phyloP scores from a whole-genome alignment of 1,140 invertebrate species.

The Lordiphosa collinella region DNA sequence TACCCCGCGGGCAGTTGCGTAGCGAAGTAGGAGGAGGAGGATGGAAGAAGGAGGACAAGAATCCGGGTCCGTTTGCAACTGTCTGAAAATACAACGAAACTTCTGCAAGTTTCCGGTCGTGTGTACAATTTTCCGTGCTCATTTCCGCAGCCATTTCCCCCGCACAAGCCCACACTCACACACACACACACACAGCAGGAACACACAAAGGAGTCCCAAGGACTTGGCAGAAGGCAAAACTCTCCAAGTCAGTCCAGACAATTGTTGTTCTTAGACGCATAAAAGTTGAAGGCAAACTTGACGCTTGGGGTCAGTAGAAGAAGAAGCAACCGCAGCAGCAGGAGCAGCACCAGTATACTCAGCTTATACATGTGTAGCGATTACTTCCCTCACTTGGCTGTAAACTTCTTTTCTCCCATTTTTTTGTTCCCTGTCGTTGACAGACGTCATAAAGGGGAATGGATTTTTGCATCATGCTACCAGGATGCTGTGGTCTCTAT shows the following conservation, averaged over 20 bases:
- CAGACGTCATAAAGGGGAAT: constrained; percentile 47
- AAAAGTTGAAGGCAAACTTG: constrained; percentile 61
- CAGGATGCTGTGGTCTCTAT: constrained; percentile 22
- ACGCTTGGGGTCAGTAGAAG: constrained; percentile 35
- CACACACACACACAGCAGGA: constrained; percentile 19
- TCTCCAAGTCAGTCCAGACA: constrained; percentile 45
- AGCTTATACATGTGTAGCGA: constrained; percentile 47
- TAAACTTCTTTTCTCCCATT: constrained; percentile 34
- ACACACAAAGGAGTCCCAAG: constrained; percentile 57
- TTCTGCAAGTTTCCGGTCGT: constrained; percentile 73
- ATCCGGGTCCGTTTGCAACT: constrained; percentile 58
- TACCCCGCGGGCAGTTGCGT: constrained; percentile 52
- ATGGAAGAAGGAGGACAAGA: constrained; percentile 15
- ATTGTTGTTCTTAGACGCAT: constrained; percentile 62
- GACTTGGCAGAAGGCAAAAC: constrained; percentile 21
- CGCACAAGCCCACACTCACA: constrained; percentile 7
- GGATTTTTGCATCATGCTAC: constrained; percentile 31
- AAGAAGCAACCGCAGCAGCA: neutral
- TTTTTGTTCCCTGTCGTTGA: constrained; percentile 37
- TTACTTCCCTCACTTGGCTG: constrained; percentile 34
- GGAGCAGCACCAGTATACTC: constrained; percentile 27
- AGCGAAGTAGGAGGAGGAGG: neutral
- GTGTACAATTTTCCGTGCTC: constrained; percentile 77
- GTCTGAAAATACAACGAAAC: constrained; percentile 73
- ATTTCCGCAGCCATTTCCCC: constrained; percentile 72